Evolutionary conservation across 2,113 vertebrate genomes (phyloP), one percentile per base, ranked within the genome.

Genomic region (Toxostoma redivivum): DNA sequence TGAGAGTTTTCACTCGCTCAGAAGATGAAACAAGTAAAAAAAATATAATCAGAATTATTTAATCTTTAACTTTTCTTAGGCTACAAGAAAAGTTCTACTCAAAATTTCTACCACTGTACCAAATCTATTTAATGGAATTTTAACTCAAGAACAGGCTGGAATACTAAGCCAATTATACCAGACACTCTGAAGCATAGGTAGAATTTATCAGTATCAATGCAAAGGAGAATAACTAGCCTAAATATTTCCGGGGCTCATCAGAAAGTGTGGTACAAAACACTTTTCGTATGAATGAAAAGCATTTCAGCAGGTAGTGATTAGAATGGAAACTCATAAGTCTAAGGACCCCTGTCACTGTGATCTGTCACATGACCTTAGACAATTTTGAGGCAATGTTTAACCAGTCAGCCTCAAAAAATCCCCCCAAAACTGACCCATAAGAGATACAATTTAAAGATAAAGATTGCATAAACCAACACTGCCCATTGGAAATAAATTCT

Each of bases 1-100:
- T 5, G 10, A 0, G 0, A 71, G 3, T 9, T 78, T 42, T 57
- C 53, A 22, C 47, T 51, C 1, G 0, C 76, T 62, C 80, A 61
- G 69, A 90, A 87, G 28, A 44, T 25, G 10, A 0, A 3, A 45
- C 3, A 17, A 37, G 12, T 50, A 38, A 81, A 33, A 28, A 60
- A 80, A 80, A 60, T n/a, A 23, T 4, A 53, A 62, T 25, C 12
- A 50, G 40, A 28, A 1, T 86, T 70, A 45, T 24, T 66, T 65
- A 47, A 56, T 15, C 10, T 81, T 53, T n/a, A 42, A 21, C 9
- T 60, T 86, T 31, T 9, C 18, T 42, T 33, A 33, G 15, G 8
- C 9, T 48, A 20, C 38, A 9, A 42, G 40, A 42, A 42, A 24
- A 54, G 11, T 37, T 71, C 27, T 37, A 65, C 15, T 24, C 56